A percentile compares a stretch with the other conserved stretches of the same genome.
Evolutionary conservation across 1,140 invertebrate genomes (phyloP).

Genomic region (Drosophila ogumai): DNA sequence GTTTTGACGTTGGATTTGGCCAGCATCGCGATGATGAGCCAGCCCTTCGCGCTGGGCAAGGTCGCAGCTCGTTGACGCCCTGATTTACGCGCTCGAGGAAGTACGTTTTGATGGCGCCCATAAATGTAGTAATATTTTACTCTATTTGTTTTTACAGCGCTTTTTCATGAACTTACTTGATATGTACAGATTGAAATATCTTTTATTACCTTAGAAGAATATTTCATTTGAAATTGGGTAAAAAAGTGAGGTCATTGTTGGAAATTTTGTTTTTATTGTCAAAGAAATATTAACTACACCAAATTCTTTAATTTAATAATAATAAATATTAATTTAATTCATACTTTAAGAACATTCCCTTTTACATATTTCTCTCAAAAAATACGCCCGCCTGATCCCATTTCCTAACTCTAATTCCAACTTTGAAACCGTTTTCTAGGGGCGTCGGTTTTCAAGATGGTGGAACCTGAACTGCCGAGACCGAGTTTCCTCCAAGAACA

Average conservation of each 20-base stretch:
- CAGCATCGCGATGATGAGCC: slow-evolving; percentile 44
- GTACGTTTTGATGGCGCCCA: slow-evolving; percentile 12
- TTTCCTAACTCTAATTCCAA: slow-evolving; percentile 15
- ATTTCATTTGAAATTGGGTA: no score
- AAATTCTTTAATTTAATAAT: no score
- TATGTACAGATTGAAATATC: neutral
- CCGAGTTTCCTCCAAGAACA: slow-evolving; percentile 23
- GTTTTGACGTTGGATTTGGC: slow-evolving; percentile 79
- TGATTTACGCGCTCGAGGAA: slow-evolving; percentile 63
- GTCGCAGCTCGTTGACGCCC: slow-evolving; percentile 59
- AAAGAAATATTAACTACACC: neutral
- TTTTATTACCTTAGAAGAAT: neutral
- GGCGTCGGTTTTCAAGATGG: slow-evolving; percentile 73
- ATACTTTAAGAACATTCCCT: neutral
- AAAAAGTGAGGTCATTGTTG: neutral
- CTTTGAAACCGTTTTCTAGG: neutral
- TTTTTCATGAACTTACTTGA: neutral
- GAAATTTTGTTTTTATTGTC: neutral
- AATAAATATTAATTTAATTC: no score
- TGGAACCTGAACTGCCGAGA: slow-evolving; percentile 24
- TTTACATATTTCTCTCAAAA: neutral
- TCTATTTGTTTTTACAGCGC: slow-evolving; percentile 5
- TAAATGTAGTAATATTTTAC: slow-evolving; percentile 17
- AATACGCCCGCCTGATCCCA: neutral
- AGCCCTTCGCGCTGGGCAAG: slow-evolving; percentile 18